phyloP scores from a whole-genome alignment of 37 sponge, comb jelly and placozoan species.

The Chondrilla cf. caribensis region DNA sequence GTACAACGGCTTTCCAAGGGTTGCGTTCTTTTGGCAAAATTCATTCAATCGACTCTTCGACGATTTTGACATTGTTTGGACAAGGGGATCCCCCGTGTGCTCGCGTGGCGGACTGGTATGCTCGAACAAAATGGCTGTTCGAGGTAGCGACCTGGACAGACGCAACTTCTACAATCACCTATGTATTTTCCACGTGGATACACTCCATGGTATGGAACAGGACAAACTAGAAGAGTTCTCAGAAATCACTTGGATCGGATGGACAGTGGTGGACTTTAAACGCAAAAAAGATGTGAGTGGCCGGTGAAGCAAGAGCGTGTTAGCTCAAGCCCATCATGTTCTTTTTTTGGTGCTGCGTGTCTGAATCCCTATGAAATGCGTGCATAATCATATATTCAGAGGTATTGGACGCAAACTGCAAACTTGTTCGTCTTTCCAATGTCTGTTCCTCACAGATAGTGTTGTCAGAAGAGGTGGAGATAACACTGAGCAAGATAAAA shows the following conservation, averaged over 20 bases:
- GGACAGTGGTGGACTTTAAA: slow-evolving; percentile 10
- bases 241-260: slow-evolving; percentile 15
- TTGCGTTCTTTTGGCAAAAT: slow-evolving; percentile 37
- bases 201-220: slow-evolving; percentile 3
- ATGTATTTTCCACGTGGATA: slow-evolving; percentile 9
- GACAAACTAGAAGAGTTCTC: background rate
- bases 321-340: no score
- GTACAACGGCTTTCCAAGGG: slow-evolving; percentile 27
- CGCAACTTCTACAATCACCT: background rate
- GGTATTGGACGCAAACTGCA: no score
- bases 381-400: no score
- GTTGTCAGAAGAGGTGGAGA: slow-evolving; percentile 16
- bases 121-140: no score
- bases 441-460: background rate
- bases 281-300: slow-evolving; percentile 1
- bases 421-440: no score
- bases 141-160: no score
- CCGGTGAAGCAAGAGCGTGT: no score
- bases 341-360: no score
- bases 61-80: slow-evolving; percentile 14
- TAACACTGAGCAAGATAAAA: background rate
- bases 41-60: slow-evolving; percentile 46
- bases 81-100: background rate
- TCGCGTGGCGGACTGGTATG: no score
- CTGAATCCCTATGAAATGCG: no score